A percentile compares a stretch with the other conserved stretches of the same genome.
Evolutionary conservation across 1,140 invertebrate species (phyloP).

Genomic region (Reticulitermes speratus): DNA sequence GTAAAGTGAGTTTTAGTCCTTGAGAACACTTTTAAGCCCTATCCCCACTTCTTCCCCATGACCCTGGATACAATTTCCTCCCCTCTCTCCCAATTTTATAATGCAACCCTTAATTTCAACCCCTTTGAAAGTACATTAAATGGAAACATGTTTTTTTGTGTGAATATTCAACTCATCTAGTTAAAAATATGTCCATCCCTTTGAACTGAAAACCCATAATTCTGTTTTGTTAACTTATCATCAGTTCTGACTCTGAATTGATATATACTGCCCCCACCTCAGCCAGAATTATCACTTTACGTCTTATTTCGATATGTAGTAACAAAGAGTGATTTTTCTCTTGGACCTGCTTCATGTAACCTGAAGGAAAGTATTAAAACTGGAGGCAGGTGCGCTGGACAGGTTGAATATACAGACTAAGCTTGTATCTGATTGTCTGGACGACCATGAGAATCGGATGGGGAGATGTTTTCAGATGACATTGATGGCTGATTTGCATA

Average conservation of each 20-base stretch:
- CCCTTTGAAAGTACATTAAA: background rate
- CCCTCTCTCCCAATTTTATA: background rate
- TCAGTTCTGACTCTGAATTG: background rate
- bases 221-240: background rate
- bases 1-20: background rate
- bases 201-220: background rate
- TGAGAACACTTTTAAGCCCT: background rate
- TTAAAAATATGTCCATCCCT: background rate
- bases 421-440: background rate
- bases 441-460: background rate
- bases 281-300: background rate
- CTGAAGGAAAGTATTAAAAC: background rate
- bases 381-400: background rate
- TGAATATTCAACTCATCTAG: background rate
- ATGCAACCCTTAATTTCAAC: background rate
- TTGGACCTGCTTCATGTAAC: background rate
- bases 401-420: background rate
- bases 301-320: background rate
- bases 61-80: background rate
- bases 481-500: background rate
- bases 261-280: background rate
- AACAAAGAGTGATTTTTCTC: background rate
- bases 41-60: constrained; percentile 1
- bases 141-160: background rate
- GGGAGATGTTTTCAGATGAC: background rate